These are phyloP conservation scores for Numenius arquata DNA, from an alignment of 2,113 vertebrate species.

Conservation along the genomic window DNA sequence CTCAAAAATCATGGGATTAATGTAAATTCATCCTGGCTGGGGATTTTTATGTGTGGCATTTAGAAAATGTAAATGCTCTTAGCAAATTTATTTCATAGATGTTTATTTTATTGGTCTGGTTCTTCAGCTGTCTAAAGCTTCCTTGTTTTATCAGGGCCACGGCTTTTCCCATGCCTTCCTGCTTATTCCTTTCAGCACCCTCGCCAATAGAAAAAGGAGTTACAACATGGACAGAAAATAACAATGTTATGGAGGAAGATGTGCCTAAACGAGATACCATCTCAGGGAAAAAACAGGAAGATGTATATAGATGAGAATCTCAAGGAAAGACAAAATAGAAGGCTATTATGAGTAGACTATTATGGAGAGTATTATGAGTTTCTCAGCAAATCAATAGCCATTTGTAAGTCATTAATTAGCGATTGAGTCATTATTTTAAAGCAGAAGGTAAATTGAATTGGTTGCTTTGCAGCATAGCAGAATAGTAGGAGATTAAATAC, in stretches of 20 bases:
- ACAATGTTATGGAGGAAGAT: not conserved
- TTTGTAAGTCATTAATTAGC: not conserved
- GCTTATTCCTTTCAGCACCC: not conserved
- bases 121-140: not conserved
- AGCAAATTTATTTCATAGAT: not conserved
- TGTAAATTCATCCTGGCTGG: accelerated
- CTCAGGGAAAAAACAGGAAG: not conserved
- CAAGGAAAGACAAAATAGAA: not conserved
- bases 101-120: not conserved
- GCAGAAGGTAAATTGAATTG: not conserved
- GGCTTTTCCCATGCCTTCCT: not conserved
- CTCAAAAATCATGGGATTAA: not conserved
- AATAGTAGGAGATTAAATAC: not conserved
- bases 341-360: not conserved
- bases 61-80: not conserved
- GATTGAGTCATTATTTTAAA: not conserved
- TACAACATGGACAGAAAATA: not conserved
- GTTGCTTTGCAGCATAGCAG: not conserved
- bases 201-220: not conserved
- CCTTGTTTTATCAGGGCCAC: not conserved
- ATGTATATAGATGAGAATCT: not conserved
- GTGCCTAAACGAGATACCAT: not conserved
- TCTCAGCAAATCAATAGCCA: not conserved
- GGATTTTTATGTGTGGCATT: not conserved
- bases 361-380: not conserved